These are phyloP conservation scores for Selene dorsalis DNA, from an alignment of 2,797 vertebrate genomes.

Conservation along the genomic window DNA sequence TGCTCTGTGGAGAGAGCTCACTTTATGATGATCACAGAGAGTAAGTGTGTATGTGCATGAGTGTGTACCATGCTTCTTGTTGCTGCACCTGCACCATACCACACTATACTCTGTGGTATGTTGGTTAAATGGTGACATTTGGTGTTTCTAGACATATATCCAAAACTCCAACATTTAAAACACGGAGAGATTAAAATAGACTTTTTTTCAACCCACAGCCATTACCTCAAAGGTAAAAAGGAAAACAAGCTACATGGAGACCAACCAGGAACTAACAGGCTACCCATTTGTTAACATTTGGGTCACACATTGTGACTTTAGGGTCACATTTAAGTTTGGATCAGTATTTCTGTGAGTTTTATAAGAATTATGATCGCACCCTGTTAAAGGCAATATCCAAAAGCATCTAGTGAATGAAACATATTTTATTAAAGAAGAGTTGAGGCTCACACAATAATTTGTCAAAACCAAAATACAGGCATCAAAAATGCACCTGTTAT, in stretches of 20 bases:
- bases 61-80: background rate
- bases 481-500: constrained; percentile 33
- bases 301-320: constrained; percentile 7
- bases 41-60: background rate
- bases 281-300: constrained; percentile 4
- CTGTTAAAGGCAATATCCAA: background rate
- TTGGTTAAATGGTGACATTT: too few species aligned
- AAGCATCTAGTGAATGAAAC: background rate
- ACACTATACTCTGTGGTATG: background rate
- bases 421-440: background rate
- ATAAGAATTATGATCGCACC: background rate
- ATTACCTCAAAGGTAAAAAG: background rate
- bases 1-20: constrained; percentile 18
- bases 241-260: too few species aligned
- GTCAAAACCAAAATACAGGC: constrained; percentile 7
- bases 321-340: background rate
- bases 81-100: background rate
- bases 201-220: background rate
- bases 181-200: too few species aligned
- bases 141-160: background rate
- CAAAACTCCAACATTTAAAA: background rate
- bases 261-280: too few species aligned
- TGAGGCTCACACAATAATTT: background rate
- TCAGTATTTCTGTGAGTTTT: background rate
- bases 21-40: constrained; percentile 33